Evolutionary conservation across 1,140 invertebrate species (phyloP).

Genomic region (Eriocheir sinensis): DNA sequence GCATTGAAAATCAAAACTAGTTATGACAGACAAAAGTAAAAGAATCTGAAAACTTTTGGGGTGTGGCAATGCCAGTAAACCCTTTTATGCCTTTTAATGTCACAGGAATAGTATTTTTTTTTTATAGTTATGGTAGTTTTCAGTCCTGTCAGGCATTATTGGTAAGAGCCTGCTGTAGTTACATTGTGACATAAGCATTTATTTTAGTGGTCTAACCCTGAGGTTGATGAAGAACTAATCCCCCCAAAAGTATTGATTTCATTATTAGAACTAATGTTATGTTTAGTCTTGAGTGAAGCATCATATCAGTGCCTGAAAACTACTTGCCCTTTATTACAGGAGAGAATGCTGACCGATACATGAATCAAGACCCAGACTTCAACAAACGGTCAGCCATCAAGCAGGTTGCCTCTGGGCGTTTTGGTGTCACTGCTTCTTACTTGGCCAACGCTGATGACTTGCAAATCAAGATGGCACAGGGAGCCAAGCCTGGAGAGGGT

Average conservation of each 20-base stretch:
- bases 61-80: no score
- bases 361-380: conserved; percentile 88
- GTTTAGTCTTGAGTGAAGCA: no score
- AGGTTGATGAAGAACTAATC: no score
- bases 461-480: conserved; percentile 99
- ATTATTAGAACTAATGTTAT: no score
- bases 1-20: not conserved
- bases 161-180: no score
- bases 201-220: no score
- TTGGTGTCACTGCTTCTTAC: conserved; percentile 98
- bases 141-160: no score
- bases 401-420: conserved; percentile 97
- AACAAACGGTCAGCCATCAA: conserved; percentile 88
- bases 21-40: not conserved
- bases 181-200: no score
- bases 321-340: conserved; percentile 81
- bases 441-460: conserved; percentile 97
- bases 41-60: not conserved
- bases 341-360: conserved; percentile 93
- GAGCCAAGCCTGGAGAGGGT: conserved; percentile 97
- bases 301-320: no score
- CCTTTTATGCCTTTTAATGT: no score
- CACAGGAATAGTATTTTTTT: not conserved
- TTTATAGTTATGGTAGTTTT: not conserved
- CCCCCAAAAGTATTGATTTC: no score